Base-by-base conservation (phyloP, 1,140 invertebrate genomes). In the Aphelinus atriplicis region DNA sequence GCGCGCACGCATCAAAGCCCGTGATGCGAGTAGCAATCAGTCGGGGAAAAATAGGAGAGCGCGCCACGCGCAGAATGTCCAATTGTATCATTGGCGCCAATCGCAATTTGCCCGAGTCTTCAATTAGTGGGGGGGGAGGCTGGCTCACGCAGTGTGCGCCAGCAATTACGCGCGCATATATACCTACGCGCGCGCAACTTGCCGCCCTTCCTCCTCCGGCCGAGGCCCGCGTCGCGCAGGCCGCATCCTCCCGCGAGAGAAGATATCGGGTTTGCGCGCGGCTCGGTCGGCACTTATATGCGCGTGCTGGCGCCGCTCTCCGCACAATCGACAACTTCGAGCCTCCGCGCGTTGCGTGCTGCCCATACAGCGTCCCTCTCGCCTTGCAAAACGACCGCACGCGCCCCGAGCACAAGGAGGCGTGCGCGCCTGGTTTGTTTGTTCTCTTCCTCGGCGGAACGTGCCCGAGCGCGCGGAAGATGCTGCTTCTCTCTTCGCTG, bases 21-120 rank as follows among this genome's bases (percentile, higher is more conserved):
- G 42, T 48, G n/a, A 65, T 65, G 51, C 43, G 48, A n/a, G 63
- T 7, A n/a, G 6, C 3, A 26, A n/a, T 9, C 1, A 26, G 45
- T 6, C 26, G 47, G 42, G 26, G 48, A 65, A 65, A 65, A 65
- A 65, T 26, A 26, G 26, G 26, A 46, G 63, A 53, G 47, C 58
- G 3, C 10, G 9, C 2, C 46, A 48, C 9, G 10, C 66, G 53
- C 47, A 46, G 7, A 66, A 67, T n/a, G 64, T 67, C 56, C 47
- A 67, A 73, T 73, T 73, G 48, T 70, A 70, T 76, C 64, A 55
- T 43, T 64, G 63, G 74, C 74, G 64, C 61, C 74, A 76, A 76
- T 76, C 65, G 68, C 63, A 67, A 76, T 70, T 71, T 71, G 51
- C 69, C 57, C 48, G 62, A 75, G 45, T 66, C 68, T 71, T 75